phyloP scores from a whole-genome alignment of 2,797 vertebrate species.

The Arnoldichthys spilopterus region DNA sequence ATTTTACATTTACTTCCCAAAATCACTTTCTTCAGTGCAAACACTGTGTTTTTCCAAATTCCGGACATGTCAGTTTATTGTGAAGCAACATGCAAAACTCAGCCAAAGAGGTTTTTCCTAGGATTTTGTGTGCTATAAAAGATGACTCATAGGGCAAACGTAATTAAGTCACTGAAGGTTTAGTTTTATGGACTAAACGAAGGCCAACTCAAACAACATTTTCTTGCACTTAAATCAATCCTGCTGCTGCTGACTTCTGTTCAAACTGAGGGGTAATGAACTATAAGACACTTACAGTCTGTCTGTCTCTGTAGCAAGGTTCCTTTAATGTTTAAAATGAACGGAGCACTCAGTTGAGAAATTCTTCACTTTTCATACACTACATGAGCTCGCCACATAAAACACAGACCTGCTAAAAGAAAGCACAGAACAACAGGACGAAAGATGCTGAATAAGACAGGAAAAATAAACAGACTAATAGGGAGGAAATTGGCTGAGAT shows the following conservation, averaged over 20 bases:
- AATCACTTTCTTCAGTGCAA: neutral
- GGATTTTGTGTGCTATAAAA: conserved; percentile 15
- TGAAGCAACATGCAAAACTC: neutral
- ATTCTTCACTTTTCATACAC: neutral
- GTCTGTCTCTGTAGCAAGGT: conserved; percentile 20
- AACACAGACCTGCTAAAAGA: neutral
- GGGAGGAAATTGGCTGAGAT: neutral
- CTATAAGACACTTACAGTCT: conserved; percentile 5
- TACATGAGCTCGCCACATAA: neutral
- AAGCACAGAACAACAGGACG: neutral
- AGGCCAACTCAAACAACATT: conserved; percentile 37
- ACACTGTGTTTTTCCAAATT: too few relatives aligned
- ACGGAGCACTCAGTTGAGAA: neutral
- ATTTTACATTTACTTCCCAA: neutral
- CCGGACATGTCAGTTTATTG: neutral
- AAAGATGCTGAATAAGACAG: neutral
- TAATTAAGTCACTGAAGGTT: conserved; percentile 32
- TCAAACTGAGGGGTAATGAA: conserved; percentile 22
- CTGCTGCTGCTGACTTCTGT: conserved; percentile 19
- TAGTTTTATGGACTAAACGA: conserved; percentile 25
- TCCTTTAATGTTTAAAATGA: neutral
- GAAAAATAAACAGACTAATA: neutral
- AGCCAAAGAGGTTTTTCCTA: neutral
- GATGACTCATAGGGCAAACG: conserved; percentile 12
- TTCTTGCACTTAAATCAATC: neutral